These are phyloP conservation scores for Ptiloglossa arizonensis DNA, from an alignment of 1,140 invertebrate species.

Conservation along the genomic window DNA sequence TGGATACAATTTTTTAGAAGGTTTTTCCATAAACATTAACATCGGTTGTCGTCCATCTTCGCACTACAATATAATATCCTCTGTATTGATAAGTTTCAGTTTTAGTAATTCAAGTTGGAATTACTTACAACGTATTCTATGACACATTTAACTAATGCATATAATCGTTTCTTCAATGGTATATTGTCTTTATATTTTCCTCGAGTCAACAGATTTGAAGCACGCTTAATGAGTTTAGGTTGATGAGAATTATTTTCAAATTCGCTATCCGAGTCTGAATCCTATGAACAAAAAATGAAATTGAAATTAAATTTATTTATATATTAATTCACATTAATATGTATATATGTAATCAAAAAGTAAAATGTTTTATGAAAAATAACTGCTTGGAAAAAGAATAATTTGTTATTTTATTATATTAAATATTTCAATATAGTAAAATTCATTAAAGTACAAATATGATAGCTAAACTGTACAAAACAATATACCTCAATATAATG, in stretches of 20 bases:
- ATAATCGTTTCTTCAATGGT: slow-evolving; percentile 88
- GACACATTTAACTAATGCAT: slow-evolving; percentile 88
- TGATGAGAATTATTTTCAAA: slow-evolving; percentile 77
- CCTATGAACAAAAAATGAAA: slow-evolving; percentile 70
- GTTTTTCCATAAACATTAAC: slow-evolving; percentile 97
- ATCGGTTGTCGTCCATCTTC: slow-evolving; percentile 93
- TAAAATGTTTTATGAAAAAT: background rate
- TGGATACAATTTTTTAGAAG: slow-evolving; percentile 96
- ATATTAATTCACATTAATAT: background rate
- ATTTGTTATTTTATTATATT: slow-evolving; percentile 8
- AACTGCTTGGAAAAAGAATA: background rate
- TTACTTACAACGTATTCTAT: slow-evolving; percentile 88
- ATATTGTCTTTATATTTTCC: slow-evolving; percentile 84
- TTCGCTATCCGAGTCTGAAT: slow-evolving; percentile 83
- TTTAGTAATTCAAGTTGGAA: slow-evolving; percentile 52
- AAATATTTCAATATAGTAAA: slow-evolving; percentile 16
- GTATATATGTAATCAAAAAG: background rate
- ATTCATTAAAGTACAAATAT: background rate
- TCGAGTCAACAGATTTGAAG: slow-evolving; percentile 81
- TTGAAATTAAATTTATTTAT: slow-evolving; percentile 5
- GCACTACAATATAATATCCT: slow-evolving; percentile 80
- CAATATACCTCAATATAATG: slow-evolving; percentile 11
- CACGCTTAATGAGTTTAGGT: slow-evolving; percentile 81
- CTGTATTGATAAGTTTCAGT: slow-evolving; percentile 13
- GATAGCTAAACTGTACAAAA: background rate